Evolutionary conservation across 2,113 vertebrate species (phyloP), one percentile per base, ranked within the genome.

Genomic region (Paraplagusia blochii): DNA sequence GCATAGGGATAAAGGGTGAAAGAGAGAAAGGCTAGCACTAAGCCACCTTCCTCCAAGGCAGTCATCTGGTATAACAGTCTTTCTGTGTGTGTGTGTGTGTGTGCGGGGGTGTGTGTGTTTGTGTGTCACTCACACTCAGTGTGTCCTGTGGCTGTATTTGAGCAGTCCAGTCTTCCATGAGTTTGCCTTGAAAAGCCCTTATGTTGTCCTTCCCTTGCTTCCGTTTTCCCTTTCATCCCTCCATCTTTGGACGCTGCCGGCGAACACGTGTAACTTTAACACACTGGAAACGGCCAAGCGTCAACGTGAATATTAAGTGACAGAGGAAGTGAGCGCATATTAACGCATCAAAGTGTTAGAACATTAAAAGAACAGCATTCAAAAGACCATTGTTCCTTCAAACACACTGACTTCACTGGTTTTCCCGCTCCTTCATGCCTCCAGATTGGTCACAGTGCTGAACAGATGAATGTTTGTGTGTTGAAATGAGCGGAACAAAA

Each of bases 11-110:
- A 42, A 45, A 51, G 49, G 44, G 65, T 12, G 69, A 72, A 62
- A 49, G 53, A 72, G 64, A 49, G 53, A 19, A 54, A 58, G 48
- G 63, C 63, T 35, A 59, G 74, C 62, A 60, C 47, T 14, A 3
- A 44, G 68, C 73, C 71, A 80, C 78, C 80, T 77, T 55, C 73
- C 80, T 75, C 71, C 59, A 11, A 79, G 75, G 77, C 79, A 81
- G 63, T 82, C 76, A 76, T 79, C 79, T 80, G 74, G 45, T 68
- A 49, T 74, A 71, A 82, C 64, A 60, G 65, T 44, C 52, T n/a
- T 12, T 55, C 72, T 74, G 78, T 64, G 68, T 65, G 44, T 34
- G 42, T 47, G 34, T 48, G 51, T 46, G 68, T 45, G 40, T 33
- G 57, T 49, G 58, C 59, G 69, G 64, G 53, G 40, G 51, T 57